Conservation (phyloP, 2,113 vertebrate genomes). For the Apodemus speciosus region DNA sequence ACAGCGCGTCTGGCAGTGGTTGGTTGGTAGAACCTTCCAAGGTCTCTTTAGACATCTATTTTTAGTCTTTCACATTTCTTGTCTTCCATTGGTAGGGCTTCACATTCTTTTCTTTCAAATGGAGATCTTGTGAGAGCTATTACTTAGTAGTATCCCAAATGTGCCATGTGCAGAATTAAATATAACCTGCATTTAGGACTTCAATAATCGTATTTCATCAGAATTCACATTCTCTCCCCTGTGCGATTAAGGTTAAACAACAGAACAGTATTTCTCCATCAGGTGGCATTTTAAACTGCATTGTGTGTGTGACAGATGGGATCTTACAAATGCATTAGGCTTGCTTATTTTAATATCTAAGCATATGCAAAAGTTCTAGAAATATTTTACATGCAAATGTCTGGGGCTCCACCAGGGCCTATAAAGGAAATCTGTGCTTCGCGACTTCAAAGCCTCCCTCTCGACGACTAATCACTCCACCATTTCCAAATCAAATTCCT, state of each 20-base stretch:
- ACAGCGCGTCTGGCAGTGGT: not conserved
- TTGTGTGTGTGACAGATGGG: constrained; percentile 72
- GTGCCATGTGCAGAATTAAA: constrained; percentile 61
- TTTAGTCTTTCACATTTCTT: constrained; percentile 62
- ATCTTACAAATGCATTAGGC: constrained; percentile 75
- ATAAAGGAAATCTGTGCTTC: constrained; percentile 71
- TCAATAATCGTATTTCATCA: constrained; percentile 55
- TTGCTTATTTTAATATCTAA: constrained; percentile 79
- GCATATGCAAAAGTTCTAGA: constrained; percentile 75
- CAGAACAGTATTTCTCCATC: constrained; percentile 65
- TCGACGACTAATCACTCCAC: constrained; percentile 75
- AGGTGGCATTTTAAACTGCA: constrained; percentile 67
- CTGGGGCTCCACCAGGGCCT: constrained; percentile 55
- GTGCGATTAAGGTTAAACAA: constrained; percentile 72
- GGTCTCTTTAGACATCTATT: constrained; percentile 57
- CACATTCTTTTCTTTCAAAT: constrained; percentile 70
- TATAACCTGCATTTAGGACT: constrained; percentile 59
- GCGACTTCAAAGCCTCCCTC: constrained; percentile 72
- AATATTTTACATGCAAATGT: constrained; percentile 78
- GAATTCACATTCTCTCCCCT: constrained; percentile 55
- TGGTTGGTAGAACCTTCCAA: constrained; percentile 49
- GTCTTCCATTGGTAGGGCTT: constrained; percentile 48
- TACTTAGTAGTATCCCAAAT: constrained; percentile 71
- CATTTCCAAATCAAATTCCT: constrained; percentile 83
- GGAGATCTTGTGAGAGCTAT: constrained; percentile 64